These are phyloP conservation scores for Cheilosia vulpina DNA, from an alignment of 2,888 invertebrate species.

Conservation along the genomic window DNA sequence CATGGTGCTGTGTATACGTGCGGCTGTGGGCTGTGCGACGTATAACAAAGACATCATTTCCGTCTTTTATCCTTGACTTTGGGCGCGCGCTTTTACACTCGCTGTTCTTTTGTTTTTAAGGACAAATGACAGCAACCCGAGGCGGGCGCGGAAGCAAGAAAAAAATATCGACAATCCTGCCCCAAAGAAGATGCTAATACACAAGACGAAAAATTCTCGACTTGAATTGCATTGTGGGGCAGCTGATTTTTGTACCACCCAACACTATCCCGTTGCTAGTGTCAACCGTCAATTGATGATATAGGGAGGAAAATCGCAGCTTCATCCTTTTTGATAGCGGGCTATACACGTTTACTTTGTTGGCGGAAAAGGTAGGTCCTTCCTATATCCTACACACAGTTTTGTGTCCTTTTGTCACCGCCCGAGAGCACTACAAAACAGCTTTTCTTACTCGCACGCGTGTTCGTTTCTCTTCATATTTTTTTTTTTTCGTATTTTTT, in stretches of 20 bases:
- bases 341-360: constrained; percentile 5
- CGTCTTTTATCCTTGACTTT: constrained; percentile 49
- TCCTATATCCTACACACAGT: background rate
- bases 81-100: background rate
- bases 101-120: constrained; percentile 32
- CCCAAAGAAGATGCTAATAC: constrained; percentile 17
- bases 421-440: constrained; percentile 41
- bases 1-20: background rate
- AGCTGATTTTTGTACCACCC: constrained; percentile 20
- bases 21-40: background rate
- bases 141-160: background rate
- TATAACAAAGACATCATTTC: constrained; percentile 43
- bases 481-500: background rate
- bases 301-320: constrained; percentile 30
- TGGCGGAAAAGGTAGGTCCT: constrained; percentile 44
- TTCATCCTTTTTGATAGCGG: constrained; percentile 57
- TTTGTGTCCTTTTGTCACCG: constrained; percentile 53
- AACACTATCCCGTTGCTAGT: background rate
- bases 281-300: constrained; percentile 67
- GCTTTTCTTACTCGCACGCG: constrained; percentile 58
- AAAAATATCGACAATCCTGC: background rate
- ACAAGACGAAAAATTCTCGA: constrained; percentile 11
- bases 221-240: constrained; percentile 1
- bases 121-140: constrained; percentile 42
- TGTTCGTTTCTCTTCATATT: constrained; percentile 13